Evolutionary conservation across 2,113 vertebrate species (phyloP).

Genomic region (Varanus komodoensis): DNA sequence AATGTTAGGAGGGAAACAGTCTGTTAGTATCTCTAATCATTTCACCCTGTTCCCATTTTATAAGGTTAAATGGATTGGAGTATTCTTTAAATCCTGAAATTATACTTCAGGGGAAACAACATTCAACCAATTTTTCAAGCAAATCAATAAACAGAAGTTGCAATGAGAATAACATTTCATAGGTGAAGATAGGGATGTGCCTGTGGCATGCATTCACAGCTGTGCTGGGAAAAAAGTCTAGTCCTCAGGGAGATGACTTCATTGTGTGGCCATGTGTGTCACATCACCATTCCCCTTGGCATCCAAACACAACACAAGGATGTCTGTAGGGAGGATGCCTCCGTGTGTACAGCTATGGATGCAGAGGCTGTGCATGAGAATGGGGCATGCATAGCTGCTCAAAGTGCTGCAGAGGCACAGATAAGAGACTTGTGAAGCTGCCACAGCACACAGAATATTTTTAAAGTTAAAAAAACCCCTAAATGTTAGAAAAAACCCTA

Average conservation of each 20-base stretch:
- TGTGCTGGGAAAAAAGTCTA: not conserved
- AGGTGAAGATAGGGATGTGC: not conserved
- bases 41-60: not conserved
- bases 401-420: too few species aligned
- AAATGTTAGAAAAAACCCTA: too few species aligned
- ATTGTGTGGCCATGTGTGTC: not conserved
- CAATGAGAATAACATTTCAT: not conserved
- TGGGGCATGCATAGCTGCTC: not conserved
- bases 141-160: not conserved
- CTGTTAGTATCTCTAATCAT: not conserved
- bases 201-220: not conserved
- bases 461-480: too few species aligned
- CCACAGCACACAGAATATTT: too few species aligned
- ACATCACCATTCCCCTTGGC: not conserved
- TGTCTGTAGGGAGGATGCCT: too few species aligned
- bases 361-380: not conserved
- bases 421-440: too few species aligned
- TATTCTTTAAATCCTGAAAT: not conserved
- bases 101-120: not conserved
- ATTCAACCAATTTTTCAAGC: not conserved
- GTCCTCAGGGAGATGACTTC: not conserved
- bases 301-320: too few species aligned
- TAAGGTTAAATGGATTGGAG: not conserved
- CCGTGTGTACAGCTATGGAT: too few species aligned
- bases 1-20: not conserved